These are phyloP conservation scores for Drosophila ercepeae DNA, from an alignment of 1,140 invertebrate genomes.

Conservation along the genomic window DNA sequence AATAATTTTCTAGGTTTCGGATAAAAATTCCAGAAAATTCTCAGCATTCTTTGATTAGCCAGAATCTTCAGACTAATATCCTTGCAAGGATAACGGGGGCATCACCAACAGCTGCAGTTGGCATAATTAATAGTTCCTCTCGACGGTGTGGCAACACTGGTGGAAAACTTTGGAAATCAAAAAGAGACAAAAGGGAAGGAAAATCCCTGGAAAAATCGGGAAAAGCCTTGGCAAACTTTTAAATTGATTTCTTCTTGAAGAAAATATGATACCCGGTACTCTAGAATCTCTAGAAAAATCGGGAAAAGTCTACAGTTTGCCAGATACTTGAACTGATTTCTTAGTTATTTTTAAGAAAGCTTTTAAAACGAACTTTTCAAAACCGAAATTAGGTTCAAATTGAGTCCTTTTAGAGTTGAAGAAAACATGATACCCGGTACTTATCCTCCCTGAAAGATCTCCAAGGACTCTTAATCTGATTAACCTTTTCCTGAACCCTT, in stretches of 20 bases:
- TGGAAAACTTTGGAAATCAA: constrained; percentile 6
- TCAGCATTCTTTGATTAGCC: constrained; percentile 30
- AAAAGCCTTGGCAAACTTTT: not conserved
- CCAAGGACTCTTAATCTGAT: not conserved
- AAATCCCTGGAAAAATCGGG: not conserved
- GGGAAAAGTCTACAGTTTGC: too few species aligned
- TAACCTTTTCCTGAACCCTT: not conserved
- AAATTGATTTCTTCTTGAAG: not conserved
- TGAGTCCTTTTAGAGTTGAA: too few species aligned
- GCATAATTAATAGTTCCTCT: constrained; percentile 47
- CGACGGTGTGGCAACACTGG: not conserved
- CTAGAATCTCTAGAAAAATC: too few species aligned
- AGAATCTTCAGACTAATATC: constrained; percentile 4
- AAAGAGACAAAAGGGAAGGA: not conserved
- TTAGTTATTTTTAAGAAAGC: too few species aligned
- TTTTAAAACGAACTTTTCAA: too few species aligned
- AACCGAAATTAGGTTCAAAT: too few species aligned
- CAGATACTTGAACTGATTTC: too few species aligned
- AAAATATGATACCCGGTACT: too few species aligned
- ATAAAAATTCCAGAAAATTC: not conserved
- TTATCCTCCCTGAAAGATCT: too few species aligned
- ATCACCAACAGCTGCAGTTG: constrained; percentile 26
- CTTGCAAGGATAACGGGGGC: not conserved
- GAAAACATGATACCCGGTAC: too few species aligned
- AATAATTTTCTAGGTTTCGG: not conserved